Evolutionary conservation across 2,113 vertebrate species (phyloP), one percentile per base, ranked within the genome.

Genomic region (Brachyhypopomus gauderio): DNA sequence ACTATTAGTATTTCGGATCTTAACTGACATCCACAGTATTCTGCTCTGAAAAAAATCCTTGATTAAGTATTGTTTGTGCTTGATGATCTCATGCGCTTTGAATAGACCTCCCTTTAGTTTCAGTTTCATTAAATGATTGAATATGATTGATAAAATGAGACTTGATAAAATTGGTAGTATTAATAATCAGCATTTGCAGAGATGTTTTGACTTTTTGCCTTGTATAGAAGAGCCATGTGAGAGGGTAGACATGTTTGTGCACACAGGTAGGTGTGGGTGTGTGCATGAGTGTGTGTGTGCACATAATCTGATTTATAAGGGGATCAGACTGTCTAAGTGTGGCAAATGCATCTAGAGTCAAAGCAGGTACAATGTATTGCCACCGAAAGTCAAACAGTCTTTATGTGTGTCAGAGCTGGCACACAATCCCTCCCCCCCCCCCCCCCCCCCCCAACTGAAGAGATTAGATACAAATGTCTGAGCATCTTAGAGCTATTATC

Each of bases 401-500:
- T 60, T 27, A 69, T 78, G 55, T 74, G 56, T 17, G 36, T 74
- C 63, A 56, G 23, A 78, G 30, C 56, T 66, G 36, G 48, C n/a
- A 45, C 11, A 41, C 2, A 1, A 38, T 38, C 3, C 25, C 22
- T 34, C 52, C 38, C 5, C 11, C 12, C 30, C 48, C 30, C 12
- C 27, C 30, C 45, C 55, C 41, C 5, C 12, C 14, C 34, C 30
- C 41, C 25, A 16, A 81, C 66, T 36, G n/a, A 25, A 30, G 25
- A 72, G 20, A 73, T 56, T 66, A 64, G 5, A 75, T 59, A 75
- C 36, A 75, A 79, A 72, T 38, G 30, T 20, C 69, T 80, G 25
- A 78, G 19, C 23, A 60, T 76, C 66, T 78, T 22, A 79, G 12
- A 75, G 36, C 67, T 74, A 80, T 81, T 72, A 79, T 72, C 67